Evolutionary conservation across 2,888 invertebrate species (phyloP).

Genomic region (Galerucella nymphaeae): DNA sequence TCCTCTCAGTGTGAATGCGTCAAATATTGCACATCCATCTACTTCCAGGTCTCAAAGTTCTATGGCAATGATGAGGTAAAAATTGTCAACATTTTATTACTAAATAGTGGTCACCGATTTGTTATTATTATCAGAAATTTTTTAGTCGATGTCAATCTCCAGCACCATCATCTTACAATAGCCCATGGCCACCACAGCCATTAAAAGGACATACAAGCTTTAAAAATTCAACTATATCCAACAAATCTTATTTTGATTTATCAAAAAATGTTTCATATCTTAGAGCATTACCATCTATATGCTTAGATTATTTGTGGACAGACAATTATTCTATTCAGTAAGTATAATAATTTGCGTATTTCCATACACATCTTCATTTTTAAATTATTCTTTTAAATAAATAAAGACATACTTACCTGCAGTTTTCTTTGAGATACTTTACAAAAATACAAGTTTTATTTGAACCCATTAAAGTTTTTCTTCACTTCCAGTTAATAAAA

Average conservation of each 20-base stretch:
- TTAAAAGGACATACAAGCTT: slow-evolving; percentile 54
- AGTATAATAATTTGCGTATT: slow-evolving; percentile 32
- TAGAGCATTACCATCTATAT: slow-evolving; percentile 81
- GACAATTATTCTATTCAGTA: slow-evolving; percentile 68
- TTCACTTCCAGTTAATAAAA: no score
- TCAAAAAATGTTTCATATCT: slow-evolving; percentile 56
- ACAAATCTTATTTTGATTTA: slow-evolving; percentile 61
- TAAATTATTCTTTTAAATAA: no score
- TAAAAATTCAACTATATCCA: slow-evolving; percentile 54
- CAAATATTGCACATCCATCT: slow-evolving; percentile 47
- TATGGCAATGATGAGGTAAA: slow-evolving; percentile 67
- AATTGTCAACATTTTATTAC: neutral
- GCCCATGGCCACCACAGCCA: slow-evolving; percentile 55
- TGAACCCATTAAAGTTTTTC: no score
- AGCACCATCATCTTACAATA: slow-evolving; percentile 55
- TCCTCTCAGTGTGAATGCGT: slow-evolving; percentile 54
- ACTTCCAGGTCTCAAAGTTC: slow-evolving; percentile 67
- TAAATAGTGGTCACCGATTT: neutral
- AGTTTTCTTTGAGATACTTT: no score
- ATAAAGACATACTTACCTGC: no score
- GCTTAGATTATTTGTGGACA: slow-evolving; percentile 91
- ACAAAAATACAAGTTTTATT: no score
- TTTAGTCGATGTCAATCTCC: slow-evolving; percentile 68
- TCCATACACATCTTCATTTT: no score
- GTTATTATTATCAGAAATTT: slow-evolving; percentile 26